Percentiles rank a stretch among this genome's conserved stretches.
phyloP scores from a whole-genome alignment of 2,113 vertebrate genomes.

The Ictidomys tridecemlineatus region DNA sequence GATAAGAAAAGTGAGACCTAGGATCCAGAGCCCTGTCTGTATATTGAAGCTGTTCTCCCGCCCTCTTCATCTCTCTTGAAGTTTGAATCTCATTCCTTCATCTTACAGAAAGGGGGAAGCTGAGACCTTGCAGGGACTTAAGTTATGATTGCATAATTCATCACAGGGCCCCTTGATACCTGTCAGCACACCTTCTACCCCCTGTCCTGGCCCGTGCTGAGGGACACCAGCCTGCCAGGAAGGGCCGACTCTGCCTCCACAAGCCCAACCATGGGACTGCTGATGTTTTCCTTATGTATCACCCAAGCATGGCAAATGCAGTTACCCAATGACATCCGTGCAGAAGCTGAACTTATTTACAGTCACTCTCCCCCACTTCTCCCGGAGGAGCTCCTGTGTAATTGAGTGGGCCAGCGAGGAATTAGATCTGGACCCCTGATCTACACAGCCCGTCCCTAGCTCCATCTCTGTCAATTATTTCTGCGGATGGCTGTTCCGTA shows the following conservation, averaged over 20 bases:
- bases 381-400: slow-evolving; percentile 60
- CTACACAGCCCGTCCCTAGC: slow-evolving; percentile 56
- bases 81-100: background rate
- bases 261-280: fast-evolving
- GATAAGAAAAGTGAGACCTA: background rate
- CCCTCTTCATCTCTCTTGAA: fast-evolving
- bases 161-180: fast-evolving
- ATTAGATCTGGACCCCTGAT: slow-evolving; percentile 78
- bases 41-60: background rate
- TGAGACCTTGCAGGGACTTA: background rate
- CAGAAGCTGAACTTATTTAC: slow-evolving; percentile 73
- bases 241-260: background rate
- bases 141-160: background rate
- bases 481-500: background rate
- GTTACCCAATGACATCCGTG: slow-evolving; percentile 71
- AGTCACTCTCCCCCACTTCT: slow-evolving; percentile 70
- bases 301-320: slow-evolving; percentile 67
- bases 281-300: slow-evolving; percentile 59
- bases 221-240: background rate
- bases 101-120: background rate
- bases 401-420: slow-evolving; percentile 79
- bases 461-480: slow-evolving; percentile 78
- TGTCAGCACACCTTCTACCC: background rate
- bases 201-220: background rate
- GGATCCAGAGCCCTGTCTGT: background rate